Conservation (phyloP, 2,113 vertebrate species). For the Buteo buteo region DNA sequence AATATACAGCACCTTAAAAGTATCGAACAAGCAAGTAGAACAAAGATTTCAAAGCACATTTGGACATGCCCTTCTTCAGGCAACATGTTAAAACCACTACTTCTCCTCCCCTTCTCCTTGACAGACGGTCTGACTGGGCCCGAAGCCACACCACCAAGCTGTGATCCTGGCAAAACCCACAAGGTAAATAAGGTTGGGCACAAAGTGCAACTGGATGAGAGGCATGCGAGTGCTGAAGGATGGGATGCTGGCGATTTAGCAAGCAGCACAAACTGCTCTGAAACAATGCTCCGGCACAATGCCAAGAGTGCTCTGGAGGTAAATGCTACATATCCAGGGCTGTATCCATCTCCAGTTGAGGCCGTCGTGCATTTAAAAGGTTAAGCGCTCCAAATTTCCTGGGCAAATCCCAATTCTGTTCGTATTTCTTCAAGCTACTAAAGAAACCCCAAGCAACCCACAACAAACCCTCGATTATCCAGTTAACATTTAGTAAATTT, state of each 20-base stretch:
- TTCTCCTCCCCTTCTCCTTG: conserved; percentile 25
- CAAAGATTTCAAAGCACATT: conserved; percentile 22
- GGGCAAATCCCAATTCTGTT: background rate
- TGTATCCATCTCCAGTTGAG: background rate
- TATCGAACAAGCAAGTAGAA: background rate
- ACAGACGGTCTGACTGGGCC: conserved; percentile 42
- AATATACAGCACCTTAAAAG: background rate
- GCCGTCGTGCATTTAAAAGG: background rate
- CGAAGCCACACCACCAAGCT: conserved; percentile 30
- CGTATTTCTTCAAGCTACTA: background rate
- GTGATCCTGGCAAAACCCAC: conserved; percentile 53
- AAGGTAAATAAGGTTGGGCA: conserved; percentile 47
- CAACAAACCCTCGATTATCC: background rate
- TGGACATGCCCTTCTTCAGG: conserved; percentile 1
- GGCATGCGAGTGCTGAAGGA: background rate
- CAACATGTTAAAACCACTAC: background rate
- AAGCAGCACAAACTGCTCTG: background rate
- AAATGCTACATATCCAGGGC: background rate
- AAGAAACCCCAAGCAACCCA: background rate
- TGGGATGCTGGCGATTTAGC: background rate
- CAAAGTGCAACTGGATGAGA: conserved; percentile 17
- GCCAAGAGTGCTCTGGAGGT: background rate
- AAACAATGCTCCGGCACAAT: background rate
- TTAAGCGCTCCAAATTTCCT: background rate
- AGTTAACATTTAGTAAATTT: background rate